Percentiles rank a stretch among this genome's conserved stretches.
Evolutionary conservation across 2,113 vertebrate species (phyloP).

Genomic region (Malurus melanocephalus): DNA sequence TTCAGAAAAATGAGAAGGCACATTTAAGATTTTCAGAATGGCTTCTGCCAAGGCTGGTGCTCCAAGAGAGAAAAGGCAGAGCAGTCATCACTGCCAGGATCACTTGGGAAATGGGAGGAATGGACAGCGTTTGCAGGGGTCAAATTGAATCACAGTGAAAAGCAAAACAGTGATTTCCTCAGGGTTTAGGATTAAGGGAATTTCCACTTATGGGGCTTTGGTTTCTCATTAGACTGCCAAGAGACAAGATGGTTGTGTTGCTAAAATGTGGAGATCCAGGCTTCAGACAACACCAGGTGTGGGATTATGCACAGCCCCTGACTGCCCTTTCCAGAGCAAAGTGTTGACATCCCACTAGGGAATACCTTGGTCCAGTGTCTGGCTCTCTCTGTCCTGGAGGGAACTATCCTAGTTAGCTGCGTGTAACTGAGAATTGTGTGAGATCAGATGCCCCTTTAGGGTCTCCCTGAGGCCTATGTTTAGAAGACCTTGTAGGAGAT

Average conservation of each 20-base stretch:
- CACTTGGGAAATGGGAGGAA: neutral
- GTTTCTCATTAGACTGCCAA: neutral
- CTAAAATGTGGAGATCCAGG: neutral
- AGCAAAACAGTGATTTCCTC: neutral
- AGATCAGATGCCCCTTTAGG: neutral
- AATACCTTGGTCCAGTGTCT: neutral
- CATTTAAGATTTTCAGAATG: neutral
- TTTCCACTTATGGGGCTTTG: neutral
- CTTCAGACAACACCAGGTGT: neutral
- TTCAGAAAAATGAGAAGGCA: neutral
- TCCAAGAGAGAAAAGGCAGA: neutral
- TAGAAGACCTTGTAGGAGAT: neutral
- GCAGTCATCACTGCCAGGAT: neutral
- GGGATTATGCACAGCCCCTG: neutral
- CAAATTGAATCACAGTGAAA: neutral
- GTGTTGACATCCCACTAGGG: neutral
- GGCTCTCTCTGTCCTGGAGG: neutral
- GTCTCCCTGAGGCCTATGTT: neutral
- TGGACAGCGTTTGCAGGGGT: neutral
- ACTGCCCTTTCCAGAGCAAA: neutral
- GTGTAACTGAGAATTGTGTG: neutral
- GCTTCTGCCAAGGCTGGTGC: neutral
- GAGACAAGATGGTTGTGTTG: neutral
- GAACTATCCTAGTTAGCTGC: neutral
- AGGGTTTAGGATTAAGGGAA: neutral